Base-by-base conservation (phyloP, 2,888 invertebrate genomes). In the Tipula lateralis region DNA sequence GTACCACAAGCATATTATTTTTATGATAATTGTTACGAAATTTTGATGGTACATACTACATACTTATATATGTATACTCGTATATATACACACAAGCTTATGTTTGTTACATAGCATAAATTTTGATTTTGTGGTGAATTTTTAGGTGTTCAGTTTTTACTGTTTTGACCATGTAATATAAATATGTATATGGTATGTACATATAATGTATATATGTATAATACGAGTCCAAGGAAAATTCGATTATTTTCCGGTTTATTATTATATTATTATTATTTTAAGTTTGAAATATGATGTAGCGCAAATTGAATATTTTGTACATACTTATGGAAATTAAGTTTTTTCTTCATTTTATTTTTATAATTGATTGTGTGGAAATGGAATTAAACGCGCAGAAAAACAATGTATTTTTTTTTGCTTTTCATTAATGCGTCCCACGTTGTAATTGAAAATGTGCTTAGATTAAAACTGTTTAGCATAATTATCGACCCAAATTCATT, bases 21-120 rank as follows among this genome's bases (percentile, higher is more conserved):
- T 24, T 66, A 66, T 66, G 66, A 66, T 66, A 66, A 66, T 66
- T 66, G 66, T 66, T 66, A 24, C 24, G 66, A 66, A 66, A 66
- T 44, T 3, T 44, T 24, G 7, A 66, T 66, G 66, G 66, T 66
- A 9, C 24, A 9, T n/a, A n/a, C n/a, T n/a, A n/a, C n/a, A n/a
- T n/a, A n/a, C n/a, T n/a, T n/a, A n/a, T n/a, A n/a, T n/a, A n/a
- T n/a, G n/a, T n/a, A n/a, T n/a, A n/a, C n/a, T n/a, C n/a, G n/a
- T n/a, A n/a, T n/a, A n/a, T n/a, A n/a, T 66, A 24, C 9, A 66
- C 9, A 9, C 19, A 66, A 50, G 44, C 44, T 50, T 24, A 66
- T 66, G 16, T 16, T 24, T 44, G 44, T n/a, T 44, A 44, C 16
- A 44, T 44, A 44, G 13, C 66, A 66, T 66, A 66, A 66, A 66